Evolutionary conservation across 92 coral and sea anemone species (phyloP).

Genomic region (Chrysogorgia sp.): DNA sequence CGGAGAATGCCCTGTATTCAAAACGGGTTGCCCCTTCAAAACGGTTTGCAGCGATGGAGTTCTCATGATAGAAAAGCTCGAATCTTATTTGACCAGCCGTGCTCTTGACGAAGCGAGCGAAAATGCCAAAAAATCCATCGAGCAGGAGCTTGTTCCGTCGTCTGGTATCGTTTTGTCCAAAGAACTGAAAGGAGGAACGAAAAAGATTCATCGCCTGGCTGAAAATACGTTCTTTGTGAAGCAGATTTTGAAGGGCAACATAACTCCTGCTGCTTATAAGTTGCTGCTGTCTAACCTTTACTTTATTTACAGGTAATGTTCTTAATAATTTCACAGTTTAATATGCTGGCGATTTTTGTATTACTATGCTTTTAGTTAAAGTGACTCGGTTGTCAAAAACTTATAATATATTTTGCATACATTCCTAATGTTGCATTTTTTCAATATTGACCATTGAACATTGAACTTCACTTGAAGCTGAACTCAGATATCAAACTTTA

Average conservation of each 20-base stretch:
- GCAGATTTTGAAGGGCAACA: conserved; percentile 75
- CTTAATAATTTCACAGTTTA: not conserved
- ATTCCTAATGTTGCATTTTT: too few relatives aligned
- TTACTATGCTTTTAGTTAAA: not conserved
- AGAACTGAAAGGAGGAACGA: conserved; percentile 84
- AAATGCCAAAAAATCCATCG: conserved; percentile 49
- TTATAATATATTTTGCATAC: too few relatives aligned
- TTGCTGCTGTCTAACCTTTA: conserved; percentile 83
- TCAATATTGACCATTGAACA: too few relatives aligned
- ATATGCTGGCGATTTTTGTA: not conserved
- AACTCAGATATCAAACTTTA: too few relatives aligned
- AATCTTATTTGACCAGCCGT: conserved; percentile 76
- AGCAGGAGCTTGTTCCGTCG: conserved; percentile 60
- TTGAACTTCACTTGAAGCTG: too few relatives aligned
- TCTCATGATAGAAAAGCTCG: conserved; percentile 80
- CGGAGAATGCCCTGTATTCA: conserved; percentile 91
- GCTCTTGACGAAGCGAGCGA: conserved; percentile 66
- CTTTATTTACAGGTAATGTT: conserved; percentile 80
- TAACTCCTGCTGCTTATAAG: conserved; percentile 80
- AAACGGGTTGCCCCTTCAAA: conserved; percentile 92
- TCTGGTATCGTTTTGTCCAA: conserved; percentile 75
- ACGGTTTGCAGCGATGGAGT: conserved; percentile 93
- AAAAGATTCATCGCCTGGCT: conserved; percentile 77
- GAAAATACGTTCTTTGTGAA: conserved; percentile 87
- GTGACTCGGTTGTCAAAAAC: too few relatives aligned